Evolutionary conservation across 1,140 invertebrate species (phyloP).

Genomic region (Brachionus rotundiformis): DNA sequence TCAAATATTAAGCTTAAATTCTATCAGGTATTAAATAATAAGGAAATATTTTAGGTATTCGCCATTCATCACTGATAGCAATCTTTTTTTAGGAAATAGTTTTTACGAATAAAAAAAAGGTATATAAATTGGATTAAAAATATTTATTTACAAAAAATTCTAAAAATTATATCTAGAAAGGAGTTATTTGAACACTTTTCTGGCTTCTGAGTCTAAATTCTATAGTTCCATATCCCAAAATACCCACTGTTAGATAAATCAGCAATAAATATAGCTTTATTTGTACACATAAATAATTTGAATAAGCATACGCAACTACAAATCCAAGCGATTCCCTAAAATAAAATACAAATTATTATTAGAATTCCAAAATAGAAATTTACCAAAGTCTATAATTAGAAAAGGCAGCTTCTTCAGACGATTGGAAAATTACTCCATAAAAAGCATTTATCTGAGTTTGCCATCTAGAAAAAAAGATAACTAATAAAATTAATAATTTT

Average conservation of each 20-base stretch:
- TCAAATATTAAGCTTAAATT: not conserved
- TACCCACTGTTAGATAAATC: conserved; percentile 70
- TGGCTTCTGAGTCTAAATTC: conserved; percentile 42
- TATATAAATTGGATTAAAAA: not conserved
- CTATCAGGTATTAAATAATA: not conserved
- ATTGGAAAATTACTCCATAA: conserved; percentile 83
- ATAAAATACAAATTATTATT: conserved; percentile 59
- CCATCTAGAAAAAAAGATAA: conserved; percentile 67
- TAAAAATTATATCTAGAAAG: conserved; percentile 6
- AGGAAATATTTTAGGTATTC: no score
- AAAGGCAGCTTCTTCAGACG: conserved; percentile 91
- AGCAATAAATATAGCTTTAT: conserved; percentile 86
- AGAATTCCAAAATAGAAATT: conserved; percentile 77
- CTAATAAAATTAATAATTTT: not conserved
- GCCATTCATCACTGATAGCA: no score
- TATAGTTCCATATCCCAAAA: conserved; percentile 40
- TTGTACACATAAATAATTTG: conserved; percentile 79
- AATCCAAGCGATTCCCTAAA: conserved; percentile 84
- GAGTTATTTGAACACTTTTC: conserved; percentile 50
- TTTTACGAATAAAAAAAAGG: not conserved
- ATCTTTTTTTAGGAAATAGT: not conserved
- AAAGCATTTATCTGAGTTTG: conserved; percentile 91
- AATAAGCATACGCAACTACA: conserved; percentile 79
- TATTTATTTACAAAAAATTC: not conserved
- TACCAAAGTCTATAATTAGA: conserved; percentile 87